Conservation (phyloP, 2,888 invertebrate species). For the Agriopis aurantiaria region DNA sequence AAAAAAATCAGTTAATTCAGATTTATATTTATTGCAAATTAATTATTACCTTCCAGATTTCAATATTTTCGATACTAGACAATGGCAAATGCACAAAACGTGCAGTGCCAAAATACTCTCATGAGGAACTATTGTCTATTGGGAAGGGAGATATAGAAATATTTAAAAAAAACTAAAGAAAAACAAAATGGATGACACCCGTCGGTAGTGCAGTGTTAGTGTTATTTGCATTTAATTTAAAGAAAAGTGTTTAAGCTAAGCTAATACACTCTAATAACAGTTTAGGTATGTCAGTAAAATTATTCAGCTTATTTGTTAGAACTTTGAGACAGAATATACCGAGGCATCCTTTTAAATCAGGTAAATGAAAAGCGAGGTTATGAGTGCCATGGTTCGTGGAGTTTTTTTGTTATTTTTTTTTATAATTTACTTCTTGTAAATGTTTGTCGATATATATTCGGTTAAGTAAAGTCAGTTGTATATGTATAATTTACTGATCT, state of each 20-base stretch:
- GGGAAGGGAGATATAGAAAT: no score
- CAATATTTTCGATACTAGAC: no score
- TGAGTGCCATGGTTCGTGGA: neutral
- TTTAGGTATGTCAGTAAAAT: conserved; percentile 77
- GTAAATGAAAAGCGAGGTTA: conserved; percentile 54
- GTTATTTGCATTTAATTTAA: neutral
- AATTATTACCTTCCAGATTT: no score
- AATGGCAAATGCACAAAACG: no score
- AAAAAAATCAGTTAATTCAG: no score
- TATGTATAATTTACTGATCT: neutral
- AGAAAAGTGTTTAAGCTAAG: neutral
- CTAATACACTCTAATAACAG: neutral
- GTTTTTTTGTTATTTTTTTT: neutral
- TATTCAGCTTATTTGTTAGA: conserved; percentile 71
- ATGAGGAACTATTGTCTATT: no score
- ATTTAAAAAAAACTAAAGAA: no score
- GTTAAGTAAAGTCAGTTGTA: neutral
- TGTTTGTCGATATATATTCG: neutral
- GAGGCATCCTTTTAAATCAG: conserved; percentile 68
- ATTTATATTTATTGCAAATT: no score
- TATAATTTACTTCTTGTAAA: neutral
- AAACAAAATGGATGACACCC: neutral
- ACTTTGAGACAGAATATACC: conserved; percentile 68
- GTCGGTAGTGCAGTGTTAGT: neutral
- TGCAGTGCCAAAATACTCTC: no score